Evolutionary conservation across 2,797 vertebrate genomes (phyloP).

Genomic region (Thalassophryne amazonica): DNA sequence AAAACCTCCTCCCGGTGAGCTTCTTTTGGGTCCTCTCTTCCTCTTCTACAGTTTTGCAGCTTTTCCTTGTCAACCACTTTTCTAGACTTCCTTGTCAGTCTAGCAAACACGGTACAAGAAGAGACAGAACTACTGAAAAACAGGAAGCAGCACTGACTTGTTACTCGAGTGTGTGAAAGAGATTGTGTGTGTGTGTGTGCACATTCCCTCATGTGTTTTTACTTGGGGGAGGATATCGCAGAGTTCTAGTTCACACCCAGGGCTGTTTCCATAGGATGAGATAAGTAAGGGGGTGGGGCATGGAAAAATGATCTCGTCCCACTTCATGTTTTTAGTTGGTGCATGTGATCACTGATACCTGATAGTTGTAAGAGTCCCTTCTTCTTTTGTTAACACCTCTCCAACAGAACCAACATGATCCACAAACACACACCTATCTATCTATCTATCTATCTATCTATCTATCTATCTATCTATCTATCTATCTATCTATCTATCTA

Average conservation of each 20-base stretch:
- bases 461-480: too few species aligned
- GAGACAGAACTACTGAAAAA: slow-evolving; percentile 67
- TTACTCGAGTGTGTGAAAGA: slow-evolving; percentile 34
- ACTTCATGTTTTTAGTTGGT: slow-evolving; percentile 47
- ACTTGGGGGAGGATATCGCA: slow-evolving; percentile 67
- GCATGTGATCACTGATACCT: slow-evolving; percentile 55
- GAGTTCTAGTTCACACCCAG: slow-evolving; percentile 58
- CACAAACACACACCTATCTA: too few species aligned
- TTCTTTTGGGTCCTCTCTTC: slow-evolving; percentile 19
- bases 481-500: too few species aligned
- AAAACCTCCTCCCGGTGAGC: slow-evolving; percentile 15
- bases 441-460: too few species aligned
- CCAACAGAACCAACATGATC: not conserved
- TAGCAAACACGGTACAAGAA: slow-evolving; percentile 39
- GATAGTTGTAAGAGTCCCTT: slow-evolving; percentile 40
- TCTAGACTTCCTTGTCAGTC: slow-evolving; percentile 47
- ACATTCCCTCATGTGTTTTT: slow-evolving; percentile 76
- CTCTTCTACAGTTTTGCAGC: not conserved
- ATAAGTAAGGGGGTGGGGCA: slow-evolving; percentile 46
- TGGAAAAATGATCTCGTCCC: slow-evolving; percentile 32
- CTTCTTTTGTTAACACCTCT: slow-evolving; percentile 32
- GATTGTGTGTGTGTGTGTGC: slow-evolving; percentile 22
- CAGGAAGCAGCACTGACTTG: slow-evolving; percentile 68
- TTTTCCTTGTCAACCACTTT: slow-evolving; percentile 24
- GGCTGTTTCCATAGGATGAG: slow-evolving; percentile 52